These are phyloP conservation scores for Enteromius anoplus DNA, from an alignment of 2,797 vertebrate genomes.

Conservation along the genomic window DNA sequence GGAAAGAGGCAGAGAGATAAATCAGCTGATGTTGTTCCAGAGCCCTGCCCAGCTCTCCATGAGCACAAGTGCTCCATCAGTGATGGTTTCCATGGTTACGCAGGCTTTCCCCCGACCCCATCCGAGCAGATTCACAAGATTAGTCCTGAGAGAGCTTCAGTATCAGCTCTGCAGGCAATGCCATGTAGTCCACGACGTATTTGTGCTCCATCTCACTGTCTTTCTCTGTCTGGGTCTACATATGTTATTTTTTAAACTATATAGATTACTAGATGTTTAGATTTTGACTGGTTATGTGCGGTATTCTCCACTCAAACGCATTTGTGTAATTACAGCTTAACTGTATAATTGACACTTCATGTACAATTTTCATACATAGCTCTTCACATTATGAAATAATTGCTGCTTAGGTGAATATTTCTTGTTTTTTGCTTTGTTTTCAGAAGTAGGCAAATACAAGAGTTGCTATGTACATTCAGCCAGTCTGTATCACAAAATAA, in stretches of 20 bases:
- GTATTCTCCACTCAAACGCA: not conserved
- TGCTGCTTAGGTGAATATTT: not conserved
- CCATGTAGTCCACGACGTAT: conserved; percentile 68
- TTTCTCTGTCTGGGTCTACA: not conserved
- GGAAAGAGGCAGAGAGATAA: conserved; percentile 32
- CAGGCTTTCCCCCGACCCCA: conserved; percentile 73
- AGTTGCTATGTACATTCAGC: not conserved
- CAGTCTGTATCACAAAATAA: not conserved
- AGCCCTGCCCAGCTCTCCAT: conserved; percentile 63
- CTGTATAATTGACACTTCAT: not conserved
- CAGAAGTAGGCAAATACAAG: not conserved
- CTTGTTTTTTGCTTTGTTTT: not conserved
- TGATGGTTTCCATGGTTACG: conserved; percentile 76
- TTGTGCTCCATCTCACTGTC: conserved; percentile 15
- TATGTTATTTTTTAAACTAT: no score
- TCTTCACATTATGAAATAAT: not conserved
- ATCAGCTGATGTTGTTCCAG: conserved; percentile 63
- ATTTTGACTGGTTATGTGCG: not conserved
- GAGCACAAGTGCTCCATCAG: conserved; percentile 71
- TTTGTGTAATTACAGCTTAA: not conserved
- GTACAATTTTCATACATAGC: not conserved
- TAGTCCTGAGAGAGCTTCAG: conserved; percentile 76
- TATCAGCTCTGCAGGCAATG: conserved; percentile 74
- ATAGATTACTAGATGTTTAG: not conserved
- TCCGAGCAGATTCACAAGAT: conserved; percentile 75